Percentiles rank a stretch among this genome's conserved stretches.
Evolutionary conservation across 2,888 invertebrate species (phyloP).

Genomic region (Emmelina monodactyla): DNA sequence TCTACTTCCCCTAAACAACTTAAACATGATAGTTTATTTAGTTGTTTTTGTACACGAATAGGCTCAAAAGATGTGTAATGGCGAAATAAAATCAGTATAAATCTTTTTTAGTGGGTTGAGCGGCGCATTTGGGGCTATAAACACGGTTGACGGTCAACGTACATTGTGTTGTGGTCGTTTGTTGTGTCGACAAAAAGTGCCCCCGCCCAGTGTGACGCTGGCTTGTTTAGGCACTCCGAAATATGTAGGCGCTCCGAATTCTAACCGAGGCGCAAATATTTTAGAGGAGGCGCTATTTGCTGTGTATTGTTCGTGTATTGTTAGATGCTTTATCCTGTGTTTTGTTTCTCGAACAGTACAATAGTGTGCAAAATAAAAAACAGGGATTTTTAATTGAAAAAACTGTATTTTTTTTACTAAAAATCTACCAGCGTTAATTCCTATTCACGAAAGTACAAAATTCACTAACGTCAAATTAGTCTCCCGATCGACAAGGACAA

Average conservation of each 20-base stretch:
- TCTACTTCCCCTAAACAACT: neutral
- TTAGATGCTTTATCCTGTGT: no score
- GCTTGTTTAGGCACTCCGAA: constrained; percentile 20
- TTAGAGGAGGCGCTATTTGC: no score
- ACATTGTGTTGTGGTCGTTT: constrained; percentile 40
- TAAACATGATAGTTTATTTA: constrained; percentile 1
- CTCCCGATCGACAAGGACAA: no score
- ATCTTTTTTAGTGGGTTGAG: constrained; percentile 26
- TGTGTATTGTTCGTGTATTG: no score
- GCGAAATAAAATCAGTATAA: constrained; percentile 35
- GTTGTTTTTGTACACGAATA: constrained; percentile 5
- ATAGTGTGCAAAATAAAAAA: no score
- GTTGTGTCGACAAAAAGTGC: constrained; percentile 37
- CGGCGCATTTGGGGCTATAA: constrained; percentile 37
- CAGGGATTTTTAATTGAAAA: no score
- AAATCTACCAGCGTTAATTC: no score
- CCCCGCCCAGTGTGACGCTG: constrained; percentile 12
- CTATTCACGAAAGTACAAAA: no score
- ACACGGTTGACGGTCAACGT: constrained; percentile 40
- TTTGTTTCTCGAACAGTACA: no score
- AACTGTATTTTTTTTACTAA: no score
- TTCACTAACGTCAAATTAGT: no score
- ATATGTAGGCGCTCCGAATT: neutral
- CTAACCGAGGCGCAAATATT: neutral
- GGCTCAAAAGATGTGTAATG: constrained; percentile 14